Evolutionary conservation across 2,888 invertebrate species (phyloP).

Genomic region (Cephonodes hylas): DNA sequence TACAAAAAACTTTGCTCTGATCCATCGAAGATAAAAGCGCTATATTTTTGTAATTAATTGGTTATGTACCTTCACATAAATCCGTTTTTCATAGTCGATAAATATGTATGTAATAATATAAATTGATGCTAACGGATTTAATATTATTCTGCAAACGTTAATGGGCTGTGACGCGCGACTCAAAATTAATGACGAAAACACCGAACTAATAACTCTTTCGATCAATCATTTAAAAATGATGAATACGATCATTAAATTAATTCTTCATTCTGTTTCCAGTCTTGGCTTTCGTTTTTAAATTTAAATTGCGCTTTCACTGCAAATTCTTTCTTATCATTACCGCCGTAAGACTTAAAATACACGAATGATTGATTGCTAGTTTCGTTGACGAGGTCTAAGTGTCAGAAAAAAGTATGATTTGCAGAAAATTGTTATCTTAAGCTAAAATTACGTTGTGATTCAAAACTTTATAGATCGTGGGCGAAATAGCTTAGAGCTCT

Average conservation of each 20-base stretch:
- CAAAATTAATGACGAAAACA: neutral
- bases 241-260: neutral
- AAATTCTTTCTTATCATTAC: neutral
- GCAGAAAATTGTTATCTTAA: neutral
- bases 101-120: too few species aligned
- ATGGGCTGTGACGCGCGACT: neutral
- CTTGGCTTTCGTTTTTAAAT: neutral
- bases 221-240: slow-evolving; percentile 4
- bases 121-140: neutral
- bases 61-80: too few species aligned
- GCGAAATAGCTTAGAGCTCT: too few species aligned
- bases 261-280: neutral
- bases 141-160: neutral
- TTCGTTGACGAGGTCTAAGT: neutral
- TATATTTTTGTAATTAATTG: too few species aligned
- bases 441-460: too few species aligned
- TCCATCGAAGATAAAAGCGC: too few species aligned
- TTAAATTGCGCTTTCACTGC: neutral
- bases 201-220: neutral
- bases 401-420: neutral
- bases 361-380: neutral
- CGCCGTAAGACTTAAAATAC: neutral
- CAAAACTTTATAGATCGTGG: too few species aligned
- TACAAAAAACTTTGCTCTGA: too few species aligned
- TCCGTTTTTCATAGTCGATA: too few species aligned